A percentile compares a stretch with the other conserved stretches of the same genome.
Evolutionary conservation across 2,888 invertebrate species (phyloP).

Genomic region (Lycaena phlaeas): DNA sequence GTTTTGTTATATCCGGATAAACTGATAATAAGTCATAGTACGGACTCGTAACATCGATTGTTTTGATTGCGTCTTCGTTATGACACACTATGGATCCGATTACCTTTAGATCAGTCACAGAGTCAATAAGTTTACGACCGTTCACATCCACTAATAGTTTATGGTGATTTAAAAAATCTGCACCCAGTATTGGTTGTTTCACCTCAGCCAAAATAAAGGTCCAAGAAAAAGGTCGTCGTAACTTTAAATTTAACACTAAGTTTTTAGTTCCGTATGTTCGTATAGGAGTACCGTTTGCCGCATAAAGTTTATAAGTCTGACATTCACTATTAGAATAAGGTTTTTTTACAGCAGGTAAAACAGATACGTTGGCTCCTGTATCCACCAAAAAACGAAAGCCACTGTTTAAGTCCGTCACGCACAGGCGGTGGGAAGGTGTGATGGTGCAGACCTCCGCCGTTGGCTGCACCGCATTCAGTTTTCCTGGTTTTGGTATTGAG

Average conservation of each 20-base stretch:
- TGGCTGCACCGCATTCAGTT: conserved; percentile 15
- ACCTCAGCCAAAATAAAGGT: too few species aligned
- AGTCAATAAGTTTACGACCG: background rate
- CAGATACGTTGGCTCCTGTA: conserved; percentile 14
- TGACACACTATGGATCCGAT: too few species aligned
- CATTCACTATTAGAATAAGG: background rate
- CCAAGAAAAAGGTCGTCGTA: too few species aligned
- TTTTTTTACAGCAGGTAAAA: conserved; percentile 11
- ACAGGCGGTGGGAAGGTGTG: conserved; percentile 13
- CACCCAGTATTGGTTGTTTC: too few species aligned
- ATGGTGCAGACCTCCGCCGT: conserved; percentile 14
- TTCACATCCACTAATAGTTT: background rate
- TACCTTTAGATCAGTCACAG: too few species aligned
- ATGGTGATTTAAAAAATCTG: too few species aligned
- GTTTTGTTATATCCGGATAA: too few species aligned
- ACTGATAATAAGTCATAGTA: too few species aligned
- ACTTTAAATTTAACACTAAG: too few species aligned
- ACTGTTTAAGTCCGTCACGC: conserved; percentile 15
- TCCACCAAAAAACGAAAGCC: conserved; percentile 13
- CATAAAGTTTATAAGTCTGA: conserved; percentile 18
- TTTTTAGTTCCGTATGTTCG: too few species aligned
- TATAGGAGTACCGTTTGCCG: conserved; percentile 21
- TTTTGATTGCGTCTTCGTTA: too few species aligned
- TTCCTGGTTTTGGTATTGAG: conserved; percentile 8
- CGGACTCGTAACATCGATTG: too few species aligned